Evolutionary conservation across 2,888 invertebrate genomes (phyloP).

Genomic region (Drosophila nigritarsus): DNA sequence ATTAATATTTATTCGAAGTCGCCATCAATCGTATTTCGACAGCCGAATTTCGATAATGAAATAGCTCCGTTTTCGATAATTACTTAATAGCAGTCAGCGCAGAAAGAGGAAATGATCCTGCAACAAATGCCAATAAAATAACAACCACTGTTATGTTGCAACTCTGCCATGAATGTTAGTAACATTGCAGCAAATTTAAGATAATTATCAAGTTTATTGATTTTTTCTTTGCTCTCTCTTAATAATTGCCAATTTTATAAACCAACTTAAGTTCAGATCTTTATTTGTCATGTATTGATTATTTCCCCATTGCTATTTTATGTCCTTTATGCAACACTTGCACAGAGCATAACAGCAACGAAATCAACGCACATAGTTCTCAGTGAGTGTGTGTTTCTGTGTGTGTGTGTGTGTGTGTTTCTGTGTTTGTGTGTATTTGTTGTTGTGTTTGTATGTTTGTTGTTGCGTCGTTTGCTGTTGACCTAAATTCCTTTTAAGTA

Average conservation of each 20-base stretch:
- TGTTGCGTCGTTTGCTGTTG: slow-evolving; percentile 50
- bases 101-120: slow-evolving; percentile 5
- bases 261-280: neutral
- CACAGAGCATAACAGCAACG: neutral
- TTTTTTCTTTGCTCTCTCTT: neutral
- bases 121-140: neutral
- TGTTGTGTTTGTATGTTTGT: slow-evolving; percentile 29
- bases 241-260: neutral
- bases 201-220: neutral
- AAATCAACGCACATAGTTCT: slow-evolving; percentile 23
- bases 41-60: neutral
- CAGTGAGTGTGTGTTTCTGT: neutral
- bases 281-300: neutral
- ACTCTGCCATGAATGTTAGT: neutral
- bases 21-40: slow-evolving; percentile 1
- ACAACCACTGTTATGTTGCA: neutral
- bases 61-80: neutral
- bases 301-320: neutral
- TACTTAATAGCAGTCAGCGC: neutral
- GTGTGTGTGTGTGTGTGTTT: too few relatives aligned
- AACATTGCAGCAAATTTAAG: neutral
- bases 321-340: neutral
- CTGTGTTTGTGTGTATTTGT: slow-evolving; percentile 16
- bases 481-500: slow-evolving; percentile 71
- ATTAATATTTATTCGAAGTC: too few relatives aligned